Evolutionary conservation across 1,140 invertebrate species (phyloP).

Genomic region (Leptoteleia sp.): DNA sequence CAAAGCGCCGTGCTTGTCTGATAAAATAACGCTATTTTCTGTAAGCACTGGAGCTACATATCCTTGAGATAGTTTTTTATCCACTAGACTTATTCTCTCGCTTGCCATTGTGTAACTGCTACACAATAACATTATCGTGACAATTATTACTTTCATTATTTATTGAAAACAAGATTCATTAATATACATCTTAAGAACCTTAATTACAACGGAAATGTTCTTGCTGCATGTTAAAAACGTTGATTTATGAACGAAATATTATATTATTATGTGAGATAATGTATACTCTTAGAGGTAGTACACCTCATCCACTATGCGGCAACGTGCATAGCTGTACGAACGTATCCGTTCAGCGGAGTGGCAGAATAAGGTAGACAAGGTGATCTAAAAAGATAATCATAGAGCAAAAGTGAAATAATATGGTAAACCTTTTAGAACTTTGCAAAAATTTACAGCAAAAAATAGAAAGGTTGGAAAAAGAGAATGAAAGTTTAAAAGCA

Average conservation of each 20-base stretch:
- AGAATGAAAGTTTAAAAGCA: too few relatives aligned
- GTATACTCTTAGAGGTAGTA: slow-evolving; percentile 15
- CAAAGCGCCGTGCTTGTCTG: slow-evolving; percentile 38
- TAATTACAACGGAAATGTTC: slow-evolving; percentile 43
- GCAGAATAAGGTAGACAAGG: too few relatives aligned
- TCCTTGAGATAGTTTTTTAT: slow-evolving; percentile 47
- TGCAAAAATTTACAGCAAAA: too few relatives aligned
- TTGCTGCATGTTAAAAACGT: slow-evolving; percentile 29
- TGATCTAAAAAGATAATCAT: too few relatives aligned
- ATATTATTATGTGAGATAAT: slow-evolving; percentile 25
- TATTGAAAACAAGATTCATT: slow-evolving; percentile 42
- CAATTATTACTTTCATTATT: slow-evolving; percentile 44
- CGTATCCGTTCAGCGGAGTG: too few relatives aligned
- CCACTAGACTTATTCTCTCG: slow-evolving; percentile 41
- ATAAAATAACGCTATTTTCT: slow-evolving; percentile 47
- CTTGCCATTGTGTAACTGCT: slow-evolving; percentile 40
- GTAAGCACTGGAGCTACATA: slow-evolving; percentile 46
- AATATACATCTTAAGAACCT: slow-evolving; percentile 38
- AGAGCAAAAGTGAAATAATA: too few relatives aligned
- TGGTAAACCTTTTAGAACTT: too few relatives aligned
- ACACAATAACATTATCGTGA: slow-evolving; percentile 40
- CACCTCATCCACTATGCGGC: slow-evolving; percentile 25
- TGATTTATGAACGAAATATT: slow-evolving; percentile 33
- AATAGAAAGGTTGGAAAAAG: too few relatives aligned
- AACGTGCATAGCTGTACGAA: slow-evolving; percentile 29